A percentile compares a stretch with the other conserved stretches of the same genome.
These are phyloP conservation scores for Ypsolopha sequella DNA, from an alignment of 2,888 invertebrate species.

Conservation along the genomic window DNA sequence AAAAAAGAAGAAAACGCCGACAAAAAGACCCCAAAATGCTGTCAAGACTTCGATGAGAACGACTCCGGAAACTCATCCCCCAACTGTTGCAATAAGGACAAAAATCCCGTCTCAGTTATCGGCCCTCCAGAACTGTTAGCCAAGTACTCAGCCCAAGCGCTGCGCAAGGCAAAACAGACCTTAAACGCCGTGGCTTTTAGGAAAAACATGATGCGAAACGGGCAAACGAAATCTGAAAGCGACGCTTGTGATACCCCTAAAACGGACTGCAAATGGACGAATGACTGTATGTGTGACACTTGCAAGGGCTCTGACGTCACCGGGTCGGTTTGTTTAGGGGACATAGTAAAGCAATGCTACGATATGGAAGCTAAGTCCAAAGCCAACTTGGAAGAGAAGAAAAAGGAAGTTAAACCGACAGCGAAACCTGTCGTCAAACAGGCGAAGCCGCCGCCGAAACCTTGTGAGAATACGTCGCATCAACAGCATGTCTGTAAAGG, in stretches of 20 bases:
- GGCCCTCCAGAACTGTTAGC: constrained; percentile 41
- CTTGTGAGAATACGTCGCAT: constrained; percentile 48
- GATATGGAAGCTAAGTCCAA: constrained; percentile 21
- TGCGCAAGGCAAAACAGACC: constrained; percentile 49
- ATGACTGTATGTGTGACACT: constrained; percentile 42
- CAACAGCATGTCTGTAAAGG: constrained; percentile 63
- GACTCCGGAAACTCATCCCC: not conserved
- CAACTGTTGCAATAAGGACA: constrained; percentile 16
- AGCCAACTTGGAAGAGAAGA: constrained; percentile 23
- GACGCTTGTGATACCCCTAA: constrained; percentile 52
- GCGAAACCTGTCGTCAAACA: constrained; percentile 12
- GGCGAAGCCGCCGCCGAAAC: constrained; percentile 29
- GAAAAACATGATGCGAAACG: constrained; percentile 35
- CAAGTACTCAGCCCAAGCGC: constrained; percentile 52
- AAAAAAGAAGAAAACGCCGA: constrained; percentile 12
- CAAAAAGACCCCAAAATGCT: constrained; percentile 8
- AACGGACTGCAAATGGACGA: constrained; percentile 54
- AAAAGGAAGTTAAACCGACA: constrained; percentile 26
- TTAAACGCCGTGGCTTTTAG: constrained; percentile 51
- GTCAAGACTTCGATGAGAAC: not conserved
- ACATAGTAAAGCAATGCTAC: constrained; percentile 39
- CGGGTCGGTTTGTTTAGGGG: constrained; percentile 28
- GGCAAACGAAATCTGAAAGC: constrained; percentile 45
- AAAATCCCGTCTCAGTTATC: constrained; percentile 21
- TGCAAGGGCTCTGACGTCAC: constrained; percentile 34